These are phyloP conservation scores for Propithecus perrieri DNA, from an alignment of 2,797 vertebrate genomes.

Conservation along the genomic window DNA sequence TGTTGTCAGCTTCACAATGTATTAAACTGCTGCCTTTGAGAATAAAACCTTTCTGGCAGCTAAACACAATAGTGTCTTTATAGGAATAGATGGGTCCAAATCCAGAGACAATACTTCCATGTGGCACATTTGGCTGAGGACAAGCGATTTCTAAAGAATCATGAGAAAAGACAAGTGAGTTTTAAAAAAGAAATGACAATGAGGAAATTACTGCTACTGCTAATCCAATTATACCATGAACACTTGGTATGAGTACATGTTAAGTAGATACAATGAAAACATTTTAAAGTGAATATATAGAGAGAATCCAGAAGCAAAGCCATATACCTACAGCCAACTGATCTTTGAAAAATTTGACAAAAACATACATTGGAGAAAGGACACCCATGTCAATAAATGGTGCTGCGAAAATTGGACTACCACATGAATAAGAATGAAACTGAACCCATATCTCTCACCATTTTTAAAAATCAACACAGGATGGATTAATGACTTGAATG, in stretches of 20 bases:
- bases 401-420: background rate
- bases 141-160: slow-evolving; percentile 71
- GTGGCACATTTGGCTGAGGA: slow-evolving; percentile 46
- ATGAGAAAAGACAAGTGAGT: slow-evolving; percentile 2
- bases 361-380: background rate
- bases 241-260: background rate
- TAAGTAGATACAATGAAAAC: background rate
- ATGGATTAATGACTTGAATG: background rate
- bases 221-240: slow-evolving; percentile 7
- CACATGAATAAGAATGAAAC: background rate
- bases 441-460: background rate
- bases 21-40: background rate
- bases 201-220: background rate
- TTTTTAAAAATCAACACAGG: background rate
- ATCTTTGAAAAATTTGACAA: background rate
- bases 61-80: slow-evolving; percentile 38
- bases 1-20: slow-evolving; percentile 61
- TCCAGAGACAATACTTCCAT: slow-evolving; percentile 45
- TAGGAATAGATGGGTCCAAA: slow-evolving; percentile 10
- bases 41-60: slow-evolving; percentile 46
- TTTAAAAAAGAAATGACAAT: background rate
- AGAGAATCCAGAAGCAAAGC: background rate
- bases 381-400: background rate
- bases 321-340: background rate
- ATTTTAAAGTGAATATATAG: background rate